Percentiles rank a stretch among this genome's conserved stretches.
phyloP scores from a whole-genome alignment of 2,888 invertebrate genomes.

The Cheilosia grossa region DNA sequence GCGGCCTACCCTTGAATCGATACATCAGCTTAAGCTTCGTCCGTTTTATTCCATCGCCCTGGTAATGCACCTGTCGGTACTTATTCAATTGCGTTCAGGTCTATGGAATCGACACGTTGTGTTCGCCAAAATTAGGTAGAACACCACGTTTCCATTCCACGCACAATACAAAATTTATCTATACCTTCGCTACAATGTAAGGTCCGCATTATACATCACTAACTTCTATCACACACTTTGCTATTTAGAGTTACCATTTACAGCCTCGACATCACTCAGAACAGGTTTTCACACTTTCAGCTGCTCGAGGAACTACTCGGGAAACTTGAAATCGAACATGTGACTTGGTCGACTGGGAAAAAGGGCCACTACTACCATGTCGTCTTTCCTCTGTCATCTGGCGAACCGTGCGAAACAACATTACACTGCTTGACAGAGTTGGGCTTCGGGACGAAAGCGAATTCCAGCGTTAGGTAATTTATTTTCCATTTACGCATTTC shows the following conservation, averaged over 20 bases:
- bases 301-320: constrained; percentile 87
- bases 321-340: constrained; percentile 88
- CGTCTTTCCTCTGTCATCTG: constrained; percentile 88
- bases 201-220: too few relatives aligned
- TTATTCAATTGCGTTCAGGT: too few relatives aligned
- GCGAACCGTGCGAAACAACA: constrained; percentile 89
- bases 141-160: too few relatives aligned
- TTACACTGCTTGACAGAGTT: constrained; percentile 89
- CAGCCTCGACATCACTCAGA: not conserved
- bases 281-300: constrained; percentile 80
- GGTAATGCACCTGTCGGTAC: too few relatives aligned
- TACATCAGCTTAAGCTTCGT: too few relatives aligned
- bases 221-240: not conserved
- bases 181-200: too few relatives aligned
- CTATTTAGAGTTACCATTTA: not conserved
- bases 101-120: too few relatives aligned
- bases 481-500: constrained; percentile 7
- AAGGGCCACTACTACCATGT: constrained; percentile 88
- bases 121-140: too few relatives aligned
- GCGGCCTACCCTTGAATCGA: too few relatives aligned
- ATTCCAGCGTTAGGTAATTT: constrained; percentile 88
- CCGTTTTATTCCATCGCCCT: too few relatives aligned
- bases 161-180: too few relatives aligned
- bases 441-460: constrained; percentile 88
- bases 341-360: constrained; percentile 88